phyloP scores from a whole-genome alignment of 2,888 invertebrate species.

The Apomyelois bistriatella region DNA sequence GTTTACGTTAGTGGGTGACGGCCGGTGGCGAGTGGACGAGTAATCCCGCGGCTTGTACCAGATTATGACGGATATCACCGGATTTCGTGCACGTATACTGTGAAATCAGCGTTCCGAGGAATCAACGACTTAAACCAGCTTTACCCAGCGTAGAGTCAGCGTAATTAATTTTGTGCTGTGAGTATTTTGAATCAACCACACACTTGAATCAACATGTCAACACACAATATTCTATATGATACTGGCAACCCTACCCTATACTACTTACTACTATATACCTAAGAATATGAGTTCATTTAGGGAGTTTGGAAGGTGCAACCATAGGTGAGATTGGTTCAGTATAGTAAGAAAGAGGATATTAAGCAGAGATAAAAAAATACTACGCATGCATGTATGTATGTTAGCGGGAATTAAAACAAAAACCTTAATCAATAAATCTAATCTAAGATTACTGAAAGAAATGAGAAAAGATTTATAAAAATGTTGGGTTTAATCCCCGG shows the following conservation, averaged over 20 bases:
- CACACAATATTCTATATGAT: background rate
- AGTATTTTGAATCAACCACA: constrained; percentile 37
- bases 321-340: too few species aligned
- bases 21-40: constrained; percentile 62
- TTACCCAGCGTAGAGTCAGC: constrained; percentile 24
- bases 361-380: too few species aligned
- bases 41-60: constrained; percentile 73
- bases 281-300: too few species aligned
- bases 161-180: constrained; percentile 40
- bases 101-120: constrained; percentile 51
- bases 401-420: too few species aligned
- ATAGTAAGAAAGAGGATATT: too few species aligned
- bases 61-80: constrained; percentile 75
- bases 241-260: background rate
- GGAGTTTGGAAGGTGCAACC: too few species aligned
- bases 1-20: constrained; percentile 78
- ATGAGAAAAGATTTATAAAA: too few species aligned
- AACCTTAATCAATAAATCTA: too few species aligned
- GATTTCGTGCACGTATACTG: constrained; percentile 65
- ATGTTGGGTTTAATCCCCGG: too few species aligned
- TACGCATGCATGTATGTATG: too few species aligned
- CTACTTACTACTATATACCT: too few species aligned
- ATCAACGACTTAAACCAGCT: constrained; percentile 36
- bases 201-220: background rate
- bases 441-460: too few species aligned